These are phyloP conservation scores for Actinia tenebrosa DNA, from an alignment of 64 coral and sea anemone genomes.

Conservation along the genomic window DNA sequence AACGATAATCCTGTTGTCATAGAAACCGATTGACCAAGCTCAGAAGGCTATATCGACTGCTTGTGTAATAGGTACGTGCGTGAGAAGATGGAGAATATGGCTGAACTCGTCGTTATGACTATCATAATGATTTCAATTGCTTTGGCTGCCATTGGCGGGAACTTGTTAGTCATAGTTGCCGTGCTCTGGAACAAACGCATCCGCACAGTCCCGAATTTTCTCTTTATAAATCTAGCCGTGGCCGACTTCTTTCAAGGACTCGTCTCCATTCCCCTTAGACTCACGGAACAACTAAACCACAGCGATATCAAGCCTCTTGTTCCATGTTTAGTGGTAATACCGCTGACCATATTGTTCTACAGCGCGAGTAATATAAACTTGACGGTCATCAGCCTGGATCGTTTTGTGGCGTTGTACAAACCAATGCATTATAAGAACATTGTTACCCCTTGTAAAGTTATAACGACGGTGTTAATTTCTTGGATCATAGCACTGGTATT, in stretches of 20 bases:
- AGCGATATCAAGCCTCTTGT: slow-evolving; percentile 50
- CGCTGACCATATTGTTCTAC: slow-evolving; percentile 81
- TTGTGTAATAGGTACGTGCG: not conserved
- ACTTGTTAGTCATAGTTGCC: slow-evolving; percentile 65
- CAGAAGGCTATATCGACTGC: not conserved
- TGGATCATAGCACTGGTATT: slow-evolving; percentile 58
- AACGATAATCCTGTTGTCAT: not conserved
- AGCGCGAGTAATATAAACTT: slow-evolving; percentile 80
- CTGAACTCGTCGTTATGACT: slow-evolving; percentile 51
- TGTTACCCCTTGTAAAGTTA: slow-evolving; percentile 37
- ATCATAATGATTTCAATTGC: slow-evolving; percentile 61
- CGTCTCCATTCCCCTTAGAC: slow-evolving; percentile 70
- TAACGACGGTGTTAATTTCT: slow-evolving; percentile 7
- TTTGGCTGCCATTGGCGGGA: slow-evolving; percentile 42
- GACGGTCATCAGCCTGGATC: slow-evolving; percentile 80
- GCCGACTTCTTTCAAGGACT: slow-evolving; percentile 86
- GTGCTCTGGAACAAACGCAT: slow-evolving; percentile 74
- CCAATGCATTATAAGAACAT: slow-evolving; percentile 62
- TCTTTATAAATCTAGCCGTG: slow-evolving; percentile 82
- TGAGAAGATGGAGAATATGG: not conserved
- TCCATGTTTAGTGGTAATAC: slow-evolving; percentile 82
- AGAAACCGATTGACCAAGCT: not conserved
- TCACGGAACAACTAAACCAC: slow-evolving; percentile 73
- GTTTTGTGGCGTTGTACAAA: slow-evolving; percentile 63
- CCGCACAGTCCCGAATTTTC: slow-evolving; percentile 65